These are phyloP conservation scores for Mesembrinibis cayennensis DNA, from an alignment of 2,113 vertebrate genomes.

Conservation along the genomic window DNA sequence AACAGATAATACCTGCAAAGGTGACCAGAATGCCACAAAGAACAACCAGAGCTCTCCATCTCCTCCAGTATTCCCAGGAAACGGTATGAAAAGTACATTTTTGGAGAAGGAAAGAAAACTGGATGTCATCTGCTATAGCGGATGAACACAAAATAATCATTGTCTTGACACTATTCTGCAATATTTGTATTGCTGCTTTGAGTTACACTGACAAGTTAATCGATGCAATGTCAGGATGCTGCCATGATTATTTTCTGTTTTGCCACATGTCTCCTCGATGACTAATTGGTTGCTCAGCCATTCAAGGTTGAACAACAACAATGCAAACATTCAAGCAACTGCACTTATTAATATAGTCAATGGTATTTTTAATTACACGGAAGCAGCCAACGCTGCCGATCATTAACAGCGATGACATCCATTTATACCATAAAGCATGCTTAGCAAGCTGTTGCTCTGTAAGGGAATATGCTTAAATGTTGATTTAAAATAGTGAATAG, in stretches of 20 bases:
- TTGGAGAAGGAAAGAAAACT: not conserved
- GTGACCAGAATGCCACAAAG: not conserved
- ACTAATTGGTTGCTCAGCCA: not conserved
- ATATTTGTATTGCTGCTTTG: not conserved
- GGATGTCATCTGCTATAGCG: not conserved
- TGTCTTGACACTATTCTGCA: not conserved
- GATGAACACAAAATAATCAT: not conserved
- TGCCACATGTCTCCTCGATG: not conserved
- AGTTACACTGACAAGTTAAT: not conserved
- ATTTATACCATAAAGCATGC: not conserved
- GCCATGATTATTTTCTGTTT: not conserved
- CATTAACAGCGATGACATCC: not conserved
- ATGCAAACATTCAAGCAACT: not conserved
- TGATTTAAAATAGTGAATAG: not conserved
- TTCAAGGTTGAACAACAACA: not conserved
- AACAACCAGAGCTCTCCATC: not conserved
- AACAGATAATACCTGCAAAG: not conserved
- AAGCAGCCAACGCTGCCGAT: not conserved
- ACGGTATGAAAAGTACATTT: not conserved
- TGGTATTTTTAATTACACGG: not conserved
- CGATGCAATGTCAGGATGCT: not conserved
- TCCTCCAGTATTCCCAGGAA: not conserved
- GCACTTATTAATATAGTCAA: not conserved
- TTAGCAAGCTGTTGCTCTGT: not conserved
- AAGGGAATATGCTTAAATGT: not conserved